Evolutionary conservation across 2,888 invertebrate species (phyloP), one percentile per base, ranked within the genome.

Genomic region (Leucophenga maculata): DNA sequence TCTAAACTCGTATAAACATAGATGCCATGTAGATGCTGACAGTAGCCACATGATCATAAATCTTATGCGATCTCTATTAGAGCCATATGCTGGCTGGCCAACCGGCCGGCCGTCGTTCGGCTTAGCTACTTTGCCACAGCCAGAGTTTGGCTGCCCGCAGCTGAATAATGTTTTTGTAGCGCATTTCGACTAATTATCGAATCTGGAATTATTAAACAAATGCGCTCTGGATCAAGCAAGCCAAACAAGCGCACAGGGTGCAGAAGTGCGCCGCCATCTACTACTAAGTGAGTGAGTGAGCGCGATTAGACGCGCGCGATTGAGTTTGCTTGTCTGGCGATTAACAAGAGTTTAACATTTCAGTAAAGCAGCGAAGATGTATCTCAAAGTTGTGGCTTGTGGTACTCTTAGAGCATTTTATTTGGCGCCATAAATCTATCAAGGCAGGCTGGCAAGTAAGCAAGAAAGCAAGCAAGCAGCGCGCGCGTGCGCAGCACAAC

Each of bases 391-490:
- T 77, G 77, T 32, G 32, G 77, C 71, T 75, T 75, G 73, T 80
- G 84, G n/a, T n/a, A n/a, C 79, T 83, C 82, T 79, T 77, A 77
- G 75, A 80, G 85, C 84, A 83, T 81, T 85, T 86, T 84, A 86
- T 85, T 86, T 86, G 85, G 85, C 85, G 86, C 85, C 85, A 85
- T 85, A 85, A 85, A 85, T 85, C 85, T 85, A 86, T 85, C 85
- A 86, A 80, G 85, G 76, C 80, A 72, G 55, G 71, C 64, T 48
- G 52, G 71, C 72, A 79, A n/a, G n/a, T n/a, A n/a, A n/a, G n/a
- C n/a, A n/a, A n/a, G n/a, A n/a, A n/a, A n/a, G n/a, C n/a, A n/a
- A n/a, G n/a, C n/a, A n/a, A n/a, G n/a, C n/a, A n/a, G n/a, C n/a
- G 77, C 82, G 84, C 80, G 80, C 80, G 75, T 82, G 80, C 80